Conservation (phyloP, 1,140 invertebrate genomes). For the Hycleus phaleratus region DNA sequence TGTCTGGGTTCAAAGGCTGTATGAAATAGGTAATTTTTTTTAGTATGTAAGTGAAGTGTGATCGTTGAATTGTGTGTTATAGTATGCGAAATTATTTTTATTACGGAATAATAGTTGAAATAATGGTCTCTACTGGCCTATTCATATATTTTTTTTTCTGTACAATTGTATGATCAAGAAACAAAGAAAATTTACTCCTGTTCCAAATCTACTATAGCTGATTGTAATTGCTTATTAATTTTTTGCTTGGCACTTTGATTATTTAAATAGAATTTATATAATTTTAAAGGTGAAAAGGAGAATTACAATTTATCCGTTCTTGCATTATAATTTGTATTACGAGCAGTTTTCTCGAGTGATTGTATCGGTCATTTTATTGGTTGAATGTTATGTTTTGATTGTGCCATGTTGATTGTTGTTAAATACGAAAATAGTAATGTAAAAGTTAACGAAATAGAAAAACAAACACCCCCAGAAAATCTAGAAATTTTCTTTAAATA, state of each 20-base stretch:
- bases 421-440: neutral
- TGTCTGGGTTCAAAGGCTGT: slow-evolving; percentile 27
- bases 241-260: too few species aligned
- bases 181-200: too few species aligned
- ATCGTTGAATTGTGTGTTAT: slow-evolving; percentile 16
- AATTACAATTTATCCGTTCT: too few species aligned
- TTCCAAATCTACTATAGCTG: too few species aligned
- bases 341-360: neutral
- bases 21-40: slow-evolving; percentile 20
- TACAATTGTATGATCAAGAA: too few species aligned
- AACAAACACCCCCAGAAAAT: slow-evolving; percentile 9
- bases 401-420: slow-evolving; percentile 26
- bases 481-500: slow-evolving; percentile 1
- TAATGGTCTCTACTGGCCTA: slow-evolving; percentile 22
- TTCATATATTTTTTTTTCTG: neutral
- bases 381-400: slow-evolving; percentile 30
- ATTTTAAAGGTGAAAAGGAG: too few species aligned
- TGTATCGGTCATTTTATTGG: slow-evolving; percentile 9
- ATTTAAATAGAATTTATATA: too few species aligned
- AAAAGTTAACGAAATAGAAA: too few species aligned
- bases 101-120: slow-evolving; percentile 20
- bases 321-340: neutral
- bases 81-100: slow-evolving; percentile 27
- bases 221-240: too few species aligned
- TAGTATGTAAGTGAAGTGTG: slow-evolving; percentile 31